A percentile compares a stretch with the other conserved stretches of the same genome.
phyloP scores from a whole-genome alignment of 2,797 vertebrate genomes.

The Acanthornis magna region DNA sequence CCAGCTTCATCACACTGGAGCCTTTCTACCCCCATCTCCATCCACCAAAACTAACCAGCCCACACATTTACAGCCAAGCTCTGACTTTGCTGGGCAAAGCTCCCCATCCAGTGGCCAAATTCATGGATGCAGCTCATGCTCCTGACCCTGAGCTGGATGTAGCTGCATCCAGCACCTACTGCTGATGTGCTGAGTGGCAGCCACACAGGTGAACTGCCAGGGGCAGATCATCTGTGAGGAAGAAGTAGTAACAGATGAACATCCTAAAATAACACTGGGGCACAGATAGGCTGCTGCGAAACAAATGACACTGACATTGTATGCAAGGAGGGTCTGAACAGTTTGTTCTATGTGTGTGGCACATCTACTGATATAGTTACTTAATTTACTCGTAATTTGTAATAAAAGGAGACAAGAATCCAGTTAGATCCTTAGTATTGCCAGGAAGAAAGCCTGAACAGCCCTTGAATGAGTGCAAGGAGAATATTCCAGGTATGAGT shows the following conservation, averaged over 20 bases:
- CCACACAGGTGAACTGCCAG: neutral
- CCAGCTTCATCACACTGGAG: neutral
- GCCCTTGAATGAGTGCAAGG: neutral
- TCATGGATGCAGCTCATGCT: neutral
- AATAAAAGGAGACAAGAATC: neutral
- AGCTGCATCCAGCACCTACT: rapidly evolving
- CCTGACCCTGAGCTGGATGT: rapidly evolving
- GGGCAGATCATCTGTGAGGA: neutral
- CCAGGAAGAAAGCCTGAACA: neutral
- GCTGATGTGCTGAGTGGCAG: rapidly evolving
- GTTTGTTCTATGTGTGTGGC: neutral
- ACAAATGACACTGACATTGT: neutral
- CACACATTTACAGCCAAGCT: neutral
- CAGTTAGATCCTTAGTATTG: neutral
- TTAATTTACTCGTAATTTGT: neutral
- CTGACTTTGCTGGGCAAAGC: neutral
- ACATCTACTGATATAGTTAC: neutral
- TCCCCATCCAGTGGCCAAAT: constrained; percentile 41
- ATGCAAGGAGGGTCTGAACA: neutral
- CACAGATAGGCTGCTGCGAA: neutral
- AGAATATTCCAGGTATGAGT: neutral
- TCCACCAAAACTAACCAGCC: neutral
- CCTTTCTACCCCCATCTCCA: neutral
- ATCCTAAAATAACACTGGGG: neutral
- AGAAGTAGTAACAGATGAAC: neutral